Base-by-base conservation (phyloP, 1,140 invertebrate genomes). In the Pseudomyrmex pallidus region DNA sequence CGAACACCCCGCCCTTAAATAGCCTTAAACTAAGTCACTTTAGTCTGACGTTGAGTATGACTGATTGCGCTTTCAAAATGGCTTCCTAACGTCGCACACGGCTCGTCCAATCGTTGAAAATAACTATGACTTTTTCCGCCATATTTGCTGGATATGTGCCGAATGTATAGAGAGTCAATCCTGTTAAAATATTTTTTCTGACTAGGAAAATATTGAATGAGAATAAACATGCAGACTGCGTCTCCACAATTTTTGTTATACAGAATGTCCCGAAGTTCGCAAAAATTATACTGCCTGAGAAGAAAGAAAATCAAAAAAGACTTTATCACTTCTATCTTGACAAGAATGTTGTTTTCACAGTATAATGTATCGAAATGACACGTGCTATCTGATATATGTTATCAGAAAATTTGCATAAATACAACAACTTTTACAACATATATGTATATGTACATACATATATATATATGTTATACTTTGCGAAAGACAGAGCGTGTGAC, bases 1-100 rank as follows among this genome's bases (percentile, higher is more conserved):
- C 73, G 82, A 52, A 70, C 82, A 86, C 68, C 88, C 88, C 89
- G 78, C 88, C 91, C 87, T 90, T 90, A 85, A 91, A 87, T 89
- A 91, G 85, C 92, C 91, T 90, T 90, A 90, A 93, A 90, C 89
- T 90, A 90, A 91, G 91, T 92, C 89, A 92, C 90, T 91, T 89
- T 70, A 90, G 67, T 25, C 46, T 83, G 88, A 91, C 90, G 74
- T 91, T 89, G 87, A 92, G 91, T 91, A 89, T 92, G 91, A 91
- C 87, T 89, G 91, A 91, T 91, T 88, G 73, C 84, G 68, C 74
- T 87, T 90, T 77, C 83, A 90, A 92, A 92, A 92, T 93, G 90
- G 91, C 87, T 82, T 86, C 85, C 83, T 80, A 87, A 20, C 17
- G 72, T 70, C 76, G 62, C 2, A 46, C 17, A 61, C 59, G 25